Evolutionary conservation across 1,140 invertebrate genomes (phyloP).

Genomic region (Yoshiicerus persimilis): DNA sequence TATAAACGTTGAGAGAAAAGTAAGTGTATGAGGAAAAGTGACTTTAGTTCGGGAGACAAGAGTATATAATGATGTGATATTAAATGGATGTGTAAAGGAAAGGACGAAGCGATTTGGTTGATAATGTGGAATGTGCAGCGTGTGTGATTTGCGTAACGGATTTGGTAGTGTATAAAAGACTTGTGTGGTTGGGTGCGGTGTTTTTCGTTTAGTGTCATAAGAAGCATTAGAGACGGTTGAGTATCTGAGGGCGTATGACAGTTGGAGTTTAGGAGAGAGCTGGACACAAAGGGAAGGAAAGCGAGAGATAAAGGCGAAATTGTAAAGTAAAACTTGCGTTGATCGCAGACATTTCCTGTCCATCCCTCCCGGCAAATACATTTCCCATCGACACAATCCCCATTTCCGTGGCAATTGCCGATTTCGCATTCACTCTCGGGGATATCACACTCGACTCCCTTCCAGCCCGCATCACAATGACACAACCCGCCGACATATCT

Average conservation of each 20-base stretch:
- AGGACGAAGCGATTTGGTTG: background rate
- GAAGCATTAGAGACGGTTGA: background rate
- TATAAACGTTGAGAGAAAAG: background rate
- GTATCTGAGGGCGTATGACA: background rate
- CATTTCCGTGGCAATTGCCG: slow-evolving; percentile 87
- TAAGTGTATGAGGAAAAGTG: background rate
- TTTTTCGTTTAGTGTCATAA: background rate
- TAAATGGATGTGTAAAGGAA: no score
- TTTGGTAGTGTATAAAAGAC: background rate
- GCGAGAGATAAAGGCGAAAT: background rate
- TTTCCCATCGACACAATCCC: slow-evolving; percentile 81
- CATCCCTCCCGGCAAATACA: slow-evolving; percentile 87
- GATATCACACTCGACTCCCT: slow-evolving; percentile 92
- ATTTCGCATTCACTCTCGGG: slow-evolving; percentile 87
- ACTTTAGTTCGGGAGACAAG: no score
- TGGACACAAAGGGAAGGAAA: background rate
- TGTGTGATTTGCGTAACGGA: background rate
- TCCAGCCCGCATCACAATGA: slow-evolving; percentile 95
- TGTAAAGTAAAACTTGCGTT: slow-evolving; percentile 65
- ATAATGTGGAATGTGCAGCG: background rate
- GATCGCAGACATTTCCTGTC: slow-evolving; percentile 81
- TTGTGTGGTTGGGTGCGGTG: background rate
- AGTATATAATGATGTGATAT: no score
- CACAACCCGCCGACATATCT: slow-evolving; percentile 93
- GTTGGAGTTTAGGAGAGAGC: background rate